Evolutionary conservation across 2,113 vertebrate species (phyloP), one percentile per base, ranked within the genome.

Genomic region (Periophthalmus modestus): DNA sequence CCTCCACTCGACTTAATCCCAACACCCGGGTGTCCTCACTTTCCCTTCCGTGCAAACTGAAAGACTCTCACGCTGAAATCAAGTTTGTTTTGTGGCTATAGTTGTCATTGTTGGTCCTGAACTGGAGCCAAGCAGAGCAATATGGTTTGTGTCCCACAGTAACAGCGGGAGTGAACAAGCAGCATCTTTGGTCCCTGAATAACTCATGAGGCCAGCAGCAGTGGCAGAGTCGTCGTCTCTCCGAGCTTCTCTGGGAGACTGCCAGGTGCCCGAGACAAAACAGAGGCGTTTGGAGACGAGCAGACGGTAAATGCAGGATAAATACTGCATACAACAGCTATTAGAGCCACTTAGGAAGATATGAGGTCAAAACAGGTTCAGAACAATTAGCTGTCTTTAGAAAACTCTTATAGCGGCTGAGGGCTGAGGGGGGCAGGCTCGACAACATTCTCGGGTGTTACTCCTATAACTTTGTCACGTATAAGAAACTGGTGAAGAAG

Each of bases 241-340:
- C 66, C 28, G 54, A 68, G 63, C 65, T 47, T 61, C n/a, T 16
- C 55, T 21, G 39, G 62, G 62, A 58, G 11, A 66, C 23, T 75
- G 77, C 81, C 82, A 89, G 75, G 69, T 80, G 66, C 65, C 68
- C 61, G 69, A 52, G 65, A 33, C 58, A 63, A 71, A 83, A 69
- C 4, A 55, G 58, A 78, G n/a, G 59, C 58, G 16, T 66, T 24
- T 7, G 47, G 33, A 54, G 14, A 2, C 7, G 9, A 71, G 54
- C 57, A 61, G 5, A 54, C 1, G 59, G 66, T 48, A 28, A 73
- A 63, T 59, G 52, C 36, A 0, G 15, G 7, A 74, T 43, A 52
- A 52, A 69, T 48, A 58, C 24, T 68, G 15, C 46, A 48, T 24
- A 23, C n/a, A 48, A 21, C 9, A 19, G 33, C 46, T 21, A 67